A percentile compares a stretch with the other conserved stretches of the same genome.
phyloP scores from a whole-genome alignment of 2,888 invertebrate species.

The Drosophila putrida region DNA sequence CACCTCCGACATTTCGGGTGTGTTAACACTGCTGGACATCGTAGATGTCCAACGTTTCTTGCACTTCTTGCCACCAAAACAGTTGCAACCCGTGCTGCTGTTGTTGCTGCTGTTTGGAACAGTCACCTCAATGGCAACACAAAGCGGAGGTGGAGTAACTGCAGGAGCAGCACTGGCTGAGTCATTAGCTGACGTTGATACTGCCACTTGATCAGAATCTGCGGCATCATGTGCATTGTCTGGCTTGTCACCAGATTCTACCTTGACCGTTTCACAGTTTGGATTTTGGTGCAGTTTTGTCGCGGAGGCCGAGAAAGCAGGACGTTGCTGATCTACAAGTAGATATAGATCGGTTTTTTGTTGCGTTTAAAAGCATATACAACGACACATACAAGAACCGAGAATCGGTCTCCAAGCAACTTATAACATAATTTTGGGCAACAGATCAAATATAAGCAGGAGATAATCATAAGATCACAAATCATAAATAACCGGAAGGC shows the following conservation, averaged over 20 bases:
- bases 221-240: constrained; percentile 37
- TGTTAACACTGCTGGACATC: constrained; percentile 65
- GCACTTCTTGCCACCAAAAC: constrained; percentile 83
- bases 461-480: constrained; percentile 47
- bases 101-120: constrained; percentile 34
- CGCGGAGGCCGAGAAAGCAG: constrained; percentile 86
- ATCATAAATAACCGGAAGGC: constrained; percentile 37
- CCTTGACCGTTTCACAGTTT: constrained; percentile 72
- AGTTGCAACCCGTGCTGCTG: constrained; percentile 84
- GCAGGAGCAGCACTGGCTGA: constrained; percentile 49
- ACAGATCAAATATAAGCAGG: constrained; percentile 43
- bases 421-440: constrained; percentile 51
- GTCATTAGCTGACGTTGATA: not conserved
- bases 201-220: constrained; percentile 9
- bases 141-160: constrained; percentile 58
- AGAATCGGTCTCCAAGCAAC: constrained; percentile 59
- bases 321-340: constrained; percentile 86
- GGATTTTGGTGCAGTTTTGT: constrained; percentile 83
- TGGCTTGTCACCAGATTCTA: constrained; percentile 38
- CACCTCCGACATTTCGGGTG: constrained; percentile 87
- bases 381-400: constrained; percentile 66
- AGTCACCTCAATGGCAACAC: constrained; percentile 61
- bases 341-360: constrained; percentile 83
- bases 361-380: constrained; percentile 61
- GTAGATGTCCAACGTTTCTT: constrained; percentile 82